These are phyloP conservation scores for Heliothis peltigera DNA, from an alignment of 2,888 invertebrate genomes.

Conservation along the genomic window DNA sequence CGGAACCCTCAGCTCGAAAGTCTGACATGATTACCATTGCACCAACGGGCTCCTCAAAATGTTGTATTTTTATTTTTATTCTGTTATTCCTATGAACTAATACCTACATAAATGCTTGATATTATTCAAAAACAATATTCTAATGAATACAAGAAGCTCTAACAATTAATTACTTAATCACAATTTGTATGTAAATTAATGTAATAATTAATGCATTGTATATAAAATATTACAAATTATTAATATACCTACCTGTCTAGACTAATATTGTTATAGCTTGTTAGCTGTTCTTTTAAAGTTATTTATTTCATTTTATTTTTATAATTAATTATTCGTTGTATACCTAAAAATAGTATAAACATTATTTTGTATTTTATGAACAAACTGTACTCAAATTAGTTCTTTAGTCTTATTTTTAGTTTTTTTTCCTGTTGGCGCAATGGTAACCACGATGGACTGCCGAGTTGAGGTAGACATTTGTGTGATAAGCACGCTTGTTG, in stretches of 20 bases:
- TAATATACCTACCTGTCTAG: conserved; percentile 12
- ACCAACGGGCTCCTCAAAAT: no score
- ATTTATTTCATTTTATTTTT: conserved; percentile 1
- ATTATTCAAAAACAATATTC: not conserved
- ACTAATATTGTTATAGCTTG: not conserved
- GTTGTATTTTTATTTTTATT: no score
- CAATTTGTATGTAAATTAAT: conserved; percentile 29
- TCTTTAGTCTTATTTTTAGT: no score
- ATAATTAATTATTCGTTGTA: not conserved
- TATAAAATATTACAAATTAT: conserved; percentile 9
- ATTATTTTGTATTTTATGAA: no score
- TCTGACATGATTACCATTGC: no score
- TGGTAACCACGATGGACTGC: no score
- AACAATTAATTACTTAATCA: conserved; percentile 10
- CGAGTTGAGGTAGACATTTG: no score
- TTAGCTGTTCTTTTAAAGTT: not conserved
- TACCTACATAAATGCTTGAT: not conserved
- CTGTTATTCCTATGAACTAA: not conserved
- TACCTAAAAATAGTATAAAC: not conserved
- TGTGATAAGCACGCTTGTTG: no score
- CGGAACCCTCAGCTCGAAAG: no score
- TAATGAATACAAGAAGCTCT: conserved; percentile 21
- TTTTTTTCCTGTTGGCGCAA: no score
- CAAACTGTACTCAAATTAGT: no score
- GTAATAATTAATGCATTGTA: not conserved